Evolutionary conservation across 1,140 invertebrate genomes (phyloP).

Genomic region (Ceratosolen fusciceps): DNA sequence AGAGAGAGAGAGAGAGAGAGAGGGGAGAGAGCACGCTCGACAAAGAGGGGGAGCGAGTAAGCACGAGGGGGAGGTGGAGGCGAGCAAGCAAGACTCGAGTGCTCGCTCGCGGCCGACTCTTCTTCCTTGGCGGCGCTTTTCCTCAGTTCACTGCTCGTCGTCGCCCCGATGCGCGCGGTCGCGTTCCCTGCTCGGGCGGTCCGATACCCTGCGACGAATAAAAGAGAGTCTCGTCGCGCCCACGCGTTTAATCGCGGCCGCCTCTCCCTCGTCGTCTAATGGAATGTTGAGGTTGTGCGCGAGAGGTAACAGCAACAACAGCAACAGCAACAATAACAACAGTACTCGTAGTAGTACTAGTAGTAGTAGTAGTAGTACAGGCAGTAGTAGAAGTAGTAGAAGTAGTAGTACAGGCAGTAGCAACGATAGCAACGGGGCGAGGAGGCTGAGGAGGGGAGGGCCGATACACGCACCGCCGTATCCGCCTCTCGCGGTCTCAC

Average conservation of each 20-base stretch:
- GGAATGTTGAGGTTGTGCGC: too few species aligned
- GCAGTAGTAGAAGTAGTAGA: too few species aligned
- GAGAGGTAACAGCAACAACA: neutral
- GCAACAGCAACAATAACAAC: too few species aligned
- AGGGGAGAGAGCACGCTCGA: too few species aligned
- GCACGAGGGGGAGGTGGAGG: too few species aligned
- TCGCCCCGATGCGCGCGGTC: conserved; percentile 5
- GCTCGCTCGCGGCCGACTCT: neutral
- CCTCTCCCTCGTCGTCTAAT: too few species aligned
- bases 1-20: too few species aligned
- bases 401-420: neutral
- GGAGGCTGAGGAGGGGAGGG: neutral
- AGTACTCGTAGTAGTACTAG: too few species aligned
- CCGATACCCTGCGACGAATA: neutral
- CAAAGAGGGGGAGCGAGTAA: too few species aligned
- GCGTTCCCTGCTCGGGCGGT: neutral
- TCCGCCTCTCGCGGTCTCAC: too few species aligned
- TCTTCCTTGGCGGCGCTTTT: conserved; percentile 25
- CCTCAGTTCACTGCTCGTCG: conserved; percentile 30
- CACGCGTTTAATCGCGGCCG: neutral
- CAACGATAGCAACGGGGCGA: neutral
- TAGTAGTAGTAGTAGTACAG: too few species aligned
- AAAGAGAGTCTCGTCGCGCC: neutral
- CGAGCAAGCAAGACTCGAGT: too few species aligned
- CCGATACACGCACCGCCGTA: neutral